These are phyloP conservation scores for Dicycla oo DNA, from an alignment of 2,888 invertebrate species.

Conservation along the genomic window DNA sequence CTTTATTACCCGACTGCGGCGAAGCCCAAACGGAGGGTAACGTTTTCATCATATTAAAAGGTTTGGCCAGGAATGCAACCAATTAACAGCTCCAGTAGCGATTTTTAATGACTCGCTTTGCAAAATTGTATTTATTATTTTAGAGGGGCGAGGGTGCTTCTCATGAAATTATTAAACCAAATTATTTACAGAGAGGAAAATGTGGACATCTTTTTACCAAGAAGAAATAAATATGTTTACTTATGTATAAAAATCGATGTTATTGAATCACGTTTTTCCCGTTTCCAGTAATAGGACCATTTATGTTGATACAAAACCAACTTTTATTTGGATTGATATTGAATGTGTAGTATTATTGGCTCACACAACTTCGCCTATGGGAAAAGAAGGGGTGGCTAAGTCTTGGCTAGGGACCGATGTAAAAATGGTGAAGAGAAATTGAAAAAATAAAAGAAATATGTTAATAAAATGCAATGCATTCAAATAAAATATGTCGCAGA, in stretches of 20 bases:
- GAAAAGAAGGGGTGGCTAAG: slow-evolving; percentile 8
- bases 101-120: slow-evolving; percentile 19
- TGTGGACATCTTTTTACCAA: background rate
- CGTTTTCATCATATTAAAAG: too few relatives aligned
- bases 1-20: too few relatives aligned
- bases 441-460: background rate
- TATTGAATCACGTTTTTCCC: background rate
- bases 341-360: slow-evolving; percentile 29
- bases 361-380: slow-evolving; percentile 22
- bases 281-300: background rate
- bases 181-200: background rate
- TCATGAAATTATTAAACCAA: slow-evolving; percentile 8
- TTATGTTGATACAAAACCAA: slow-evolving; percentile 1
- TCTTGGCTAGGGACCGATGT: slow-evolving; percentile 11
- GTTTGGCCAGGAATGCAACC: background rate
- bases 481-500: background rate
- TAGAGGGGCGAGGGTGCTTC: slow-evolving; percentile 13
- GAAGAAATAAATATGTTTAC: background rate
- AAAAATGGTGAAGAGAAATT: background rate
- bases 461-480: background rate
- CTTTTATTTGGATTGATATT: slow-evolving; percentile 24
- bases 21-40: too few relatives aligned
- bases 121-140: slow-evolving; percentile 11
- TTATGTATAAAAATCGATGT: background rate
- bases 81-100: background rate